Evolutionary conservation across 2,113 vertebrate genomes (phyloP).

Genomic region (Bos indicus): DNA sequence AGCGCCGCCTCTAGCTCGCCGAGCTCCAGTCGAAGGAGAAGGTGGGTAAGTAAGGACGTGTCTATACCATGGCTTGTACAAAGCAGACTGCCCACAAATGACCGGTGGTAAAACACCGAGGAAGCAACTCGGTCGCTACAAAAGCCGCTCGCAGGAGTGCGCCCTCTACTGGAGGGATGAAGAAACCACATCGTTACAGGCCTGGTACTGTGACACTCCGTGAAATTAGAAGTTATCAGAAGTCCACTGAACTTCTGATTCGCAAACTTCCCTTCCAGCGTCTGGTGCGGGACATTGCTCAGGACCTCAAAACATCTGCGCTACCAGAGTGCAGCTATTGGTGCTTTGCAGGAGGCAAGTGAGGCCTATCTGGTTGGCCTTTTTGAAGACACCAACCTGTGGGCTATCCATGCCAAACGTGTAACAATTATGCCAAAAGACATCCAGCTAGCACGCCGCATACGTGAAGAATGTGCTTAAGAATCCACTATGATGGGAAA

Average conservation of each 20-base stretch:
- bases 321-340: not conserved
- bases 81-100: slow-evolving; percentile 83
- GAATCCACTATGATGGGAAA: no score
- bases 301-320: not conserved
- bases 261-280: not conserved
- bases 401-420: no score
- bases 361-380: not conserved
- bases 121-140: slow-evolving; percentile 81
- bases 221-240: not conserved
- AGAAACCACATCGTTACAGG: slow-evolving; percentile 85
- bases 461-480: no score
- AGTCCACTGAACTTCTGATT: not conserved
- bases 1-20: not conserved
- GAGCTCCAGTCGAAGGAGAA: not conserved
- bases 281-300: not conserved
- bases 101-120: slow-evolving; percentile 82
- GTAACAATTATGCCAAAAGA: no score
- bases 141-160: slow-evolving; percentile 84
- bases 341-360: not conserved
- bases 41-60: slow-evolving; percentile 73
- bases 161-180: slow-evolving; percentile 83
- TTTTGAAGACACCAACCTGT: no score
- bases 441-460: no score
- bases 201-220: not conserved
- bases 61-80: slow-evolving; percentile 81